phyloP scores from a whole-genome alignment of 2,113 vertebrate species.

The Lamprotornis superbus region DNA sequence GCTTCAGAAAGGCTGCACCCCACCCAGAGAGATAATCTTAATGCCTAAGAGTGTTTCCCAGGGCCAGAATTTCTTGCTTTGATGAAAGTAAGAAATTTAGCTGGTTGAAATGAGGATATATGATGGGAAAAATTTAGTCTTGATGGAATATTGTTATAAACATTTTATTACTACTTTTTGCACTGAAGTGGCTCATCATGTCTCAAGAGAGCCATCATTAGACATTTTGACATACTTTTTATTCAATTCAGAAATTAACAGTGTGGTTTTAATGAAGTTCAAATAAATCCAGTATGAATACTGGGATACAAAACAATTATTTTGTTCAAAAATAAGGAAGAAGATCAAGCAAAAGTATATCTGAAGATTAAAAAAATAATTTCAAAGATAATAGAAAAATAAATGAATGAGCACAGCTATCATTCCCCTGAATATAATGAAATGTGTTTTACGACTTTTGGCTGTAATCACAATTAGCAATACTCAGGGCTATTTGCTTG shows the following conservation, averaged over 20 bases:
- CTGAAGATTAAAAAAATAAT: constrained; percentile 39
- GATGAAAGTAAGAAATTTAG: neutral
- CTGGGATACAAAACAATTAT: constrained; percentile 41
- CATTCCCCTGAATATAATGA: constrained; percentile 38
- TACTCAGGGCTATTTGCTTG: constrained; percentile 58
- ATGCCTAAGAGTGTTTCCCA: neutral
- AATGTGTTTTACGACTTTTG: constrained; percentile 63
- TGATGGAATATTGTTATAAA: neutral
- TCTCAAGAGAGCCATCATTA: constrained; percentile 24
- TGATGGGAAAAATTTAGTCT: neutral
- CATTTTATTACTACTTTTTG: constrained; percentile 2
- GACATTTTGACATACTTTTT: constrained; percentile 42
- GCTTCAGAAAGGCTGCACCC: neutral
- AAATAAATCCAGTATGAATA: constrained; percentile 25
- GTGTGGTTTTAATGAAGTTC: constrained; percentile 40
- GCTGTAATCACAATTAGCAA: constrained; percentile 70
- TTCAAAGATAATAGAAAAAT: constrained; percentile 48
- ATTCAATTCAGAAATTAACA: constrained; percentile 54
- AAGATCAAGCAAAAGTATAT: neutral
- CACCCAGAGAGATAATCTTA: neutral
- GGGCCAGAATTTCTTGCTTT: neutral
- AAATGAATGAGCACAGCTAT: constrained; percentile 21
- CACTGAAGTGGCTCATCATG: neutral
- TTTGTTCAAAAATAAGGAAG: constrained; percentile 57
- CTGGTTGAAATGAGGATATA: neutral